phyloP scores from a whole-genome alignment of 2,797 vertebrate genomes.

The Micrastur ruficollis region DNA sequence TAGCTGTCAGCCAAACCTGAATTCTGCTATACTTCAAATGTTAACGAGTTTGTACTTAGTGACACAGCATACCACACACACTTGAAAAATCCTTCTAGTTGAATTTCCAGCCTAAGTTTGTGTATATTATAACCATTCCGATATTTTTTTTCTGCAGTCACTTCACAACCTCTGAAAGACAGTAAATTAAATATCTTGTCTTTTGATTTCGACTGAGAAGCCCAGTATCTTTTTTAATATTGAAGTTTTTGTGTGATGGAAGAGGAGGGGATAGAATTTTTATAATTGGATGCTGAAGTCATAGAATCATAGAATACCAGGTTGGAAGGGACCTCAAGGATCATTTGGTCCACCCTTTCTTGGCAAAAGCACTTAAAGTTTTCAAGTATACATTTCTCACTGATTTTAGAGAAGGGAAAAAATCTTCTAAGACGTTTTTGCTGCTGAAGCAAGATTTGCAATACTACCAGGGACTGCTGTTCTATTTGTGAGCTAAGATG shows the following conservation, averaged over 20 bases:
- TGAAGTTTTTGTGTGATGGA: background rate
- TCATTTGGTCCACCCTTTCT: background rate
- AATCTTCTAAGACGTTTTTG: background rate
- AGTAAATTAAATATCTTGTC: background rate
- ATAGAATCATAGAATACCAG: background rate
- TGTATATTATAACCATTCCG: background rate
- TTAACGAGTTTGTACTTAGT: background rate
- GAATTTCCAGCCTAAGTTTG: background rate
- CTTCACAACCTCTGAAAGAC: background rate
- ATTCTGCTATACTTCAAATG: background rate
- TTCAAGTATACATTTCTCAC: background rate
- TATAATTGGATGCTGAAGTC: background rate
- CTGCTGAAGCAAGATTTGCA: conserved; percentile 30
- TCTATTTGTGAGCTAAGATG: conserved; percentile 47
- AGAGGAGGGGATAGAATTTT: background rate
- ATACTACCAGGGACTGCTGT: background rate
- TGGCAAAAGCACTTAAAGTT: background rate
- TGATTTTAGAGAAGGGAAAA: background rate
- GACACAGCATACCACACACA: background rate
- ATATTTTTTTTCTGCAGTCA: background rate
- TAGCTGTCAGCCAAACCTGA: background rate
- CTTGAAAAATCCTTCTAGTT: background rate
- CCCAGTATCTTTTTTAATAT: background rate
- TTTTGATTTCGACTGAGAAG: background rate
- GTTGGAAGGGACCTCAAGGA: background rate